These are phyloP conservation scores for Ambastaia sidthimunki DNA, from an alignment of 2,797 vertebrate species.

Conservation along the genomic window DNA sequence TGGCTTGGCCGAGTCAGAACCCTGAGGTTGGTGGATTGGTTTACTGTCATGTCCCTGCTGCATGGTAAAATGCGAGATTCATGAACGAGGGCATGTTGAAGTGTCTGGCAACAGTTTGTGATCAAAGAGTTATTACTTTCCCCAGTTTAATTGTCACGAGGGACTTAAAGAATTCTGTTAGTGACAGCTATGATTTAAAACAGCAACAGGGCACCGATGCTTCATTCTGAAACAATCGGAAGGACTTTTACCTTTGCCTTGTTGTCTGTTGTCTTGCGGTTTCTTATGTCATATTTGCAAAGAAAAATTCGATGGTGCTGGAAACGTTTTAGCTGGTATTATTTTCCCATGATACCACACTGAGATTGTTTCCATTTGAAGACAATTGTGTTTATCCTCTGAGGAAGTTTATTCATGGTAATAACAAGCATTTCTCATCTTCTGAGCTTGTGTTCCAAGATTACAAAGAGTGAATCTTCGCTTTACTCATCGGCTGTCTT, in stretches of 20 bases:
- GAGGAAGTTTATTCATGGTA: constrained; percentile 38
- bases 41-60: constrained; percentile 44
- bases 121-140: constrained; percentile 52
- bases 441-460: background rate
- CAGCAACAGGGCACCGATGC: constrained; percentile 24
- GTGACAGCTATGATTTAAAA: constrained; percentile 44
- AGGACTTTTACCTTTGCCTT: constrained; percentile 36
- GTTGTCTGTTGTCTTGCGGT: constrained; percentile 27
- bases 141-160: constrained; percentile 41
- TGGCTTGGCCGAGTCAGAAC: constrained; percentile 24
- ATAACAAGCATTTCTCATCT: constrained; percentile 30
- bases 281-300: constrained; percentile 28
- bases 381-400: constrained; percentile 44
- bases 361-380: constrained; percentile 42
- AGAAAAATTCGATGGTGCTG: constrained; percentile 23
- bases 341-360: constrained; percentile 30
- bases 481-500: background rate
- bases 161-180: constrained; percentile 40
- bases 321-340: constrained; percentile 35
- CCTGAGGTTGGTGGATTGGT: constrained; percentile 44
- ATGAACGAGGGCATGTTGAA: constrained; percentile 39
- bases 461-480: constrained; percentile 18
- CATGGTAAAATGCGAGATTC: constrained; percentile 48
- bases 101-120: constrained; percentile 50
- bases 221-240: constrained; percentile 20